Base-by-base conservation (phyloP, 2,113 vertebrate genomes). In the Odontophorus gujanensis region DNA sequence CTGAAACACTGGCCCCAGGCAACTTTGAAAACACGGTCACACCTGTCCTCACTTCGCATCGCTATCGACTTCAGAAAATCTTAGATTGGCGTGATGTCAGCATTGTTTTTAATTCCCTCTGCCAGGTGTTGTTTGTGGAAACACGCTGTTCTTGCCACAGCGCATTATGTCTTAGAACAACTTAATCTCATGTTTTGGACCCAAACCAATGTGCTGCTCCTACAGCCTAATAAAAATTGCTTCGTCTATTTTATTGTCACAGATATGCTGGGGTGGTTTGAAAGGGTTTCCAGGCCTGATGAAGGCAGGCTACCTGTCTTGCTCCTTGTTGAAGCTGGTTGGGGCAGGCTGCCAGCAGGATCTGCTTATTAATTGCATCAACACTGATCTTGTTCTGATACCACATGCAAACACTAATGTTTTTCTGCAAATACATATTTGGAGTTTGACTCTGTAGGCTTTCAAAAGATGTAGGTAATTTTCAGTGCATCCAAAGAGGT, bases 41-140 rank as follows among this genome's bases (percentile, higher is more conserved):
- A 90, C 93, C 96, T 95, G 95, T 59, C 87, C 87, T 75, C 7
- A 4, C 74, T 85, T 81, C 5, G 4, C 90, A 78, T 79, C 5
- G 2, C 86, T 84, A 55, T 63, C 87, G 18, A 3, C 89, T 66
- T 34, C 89, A 42, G 81, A 67, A 88, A 32, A 91, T 77, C 93
- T 95, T 36, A 75, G 79, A 24, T 40, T 95, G 93, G 96, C 89
- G 1, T 3, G 38, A 50, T 85, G 95, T 81, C 94, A 82, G 81
- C 26, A 13, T 34, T 89, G 96, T 92, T 97, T 96, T 62, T 67
- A 79, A 59, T 94, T 72, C 77, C 82, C 84, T 25, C 47, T 87
- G 90, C 86, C 95, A 93, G 92, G 84, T 95, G 96, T 20, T 96
- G 96, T 92, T 96, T 89, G 78, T 67, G 93, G 87, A 95, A 93